Evolutionary conservation across 2,113 vertebrate genomes (phyloP), one percentile per base, ranked within the genome.

Genomic region (Triplophysa rosa): DNA sequence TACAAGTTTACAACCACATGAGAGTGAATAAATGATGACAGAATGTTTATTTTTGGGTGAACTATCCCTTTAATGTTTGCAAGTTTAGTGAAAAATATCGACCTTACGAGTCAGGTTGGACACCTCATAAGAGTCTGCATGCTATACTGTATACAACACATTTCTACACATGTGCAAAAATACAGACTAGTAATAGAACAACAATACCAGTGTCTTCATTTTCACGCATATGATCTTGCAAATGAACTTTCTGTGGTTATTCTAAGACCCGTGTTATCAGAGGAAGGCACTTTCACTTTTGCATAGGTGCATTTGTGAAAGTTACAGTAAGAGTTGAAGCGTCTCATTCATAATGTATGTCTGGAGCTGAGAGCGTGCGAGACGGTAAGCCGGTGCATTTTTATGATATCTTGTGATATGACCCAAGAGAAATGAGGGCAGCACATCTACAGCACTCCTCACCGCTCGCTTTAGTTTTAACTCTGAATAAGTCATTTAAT

Each of bases 261-360:
- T 72, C 19, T 58, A 21, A 37, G 11, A 4, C 54, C 54, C 2
- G n/a, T n/a, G n/a, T 21, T 58, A 58, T 56, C 33, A 37, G 19
- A 21, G 54, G 54, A 19, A 58, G 8, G 19, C n/a, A 59, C 8
- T 10, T 59, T 72, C 33, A 12, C 54, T 19, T 59, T 59, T 72
- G 52, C 52, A 23, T 47, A 10, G 58, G 71, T 19, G 71, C 71
- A 63, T 45, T 29, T 75, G 21, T 74, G 40, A n/a, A 16, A 23
- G 1, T 61, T 65, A 52, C 62, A 54, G 73, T 65, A 77, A 21
- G 24, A 58, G 45, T 16, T 33, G 56, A 6, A 42, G 7, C 21
- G n/a, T 49, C 73, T 74, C 80, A 82, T 83, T 33, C 54, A 78
- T 85, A 83, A 85, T 81, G 23, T 42, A 68, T 81, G 66, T 13